Evolutionary conservation across 1,140 invertebrate genomes (phyloP).

Genomic region (Prorops nasuta): DNA sequence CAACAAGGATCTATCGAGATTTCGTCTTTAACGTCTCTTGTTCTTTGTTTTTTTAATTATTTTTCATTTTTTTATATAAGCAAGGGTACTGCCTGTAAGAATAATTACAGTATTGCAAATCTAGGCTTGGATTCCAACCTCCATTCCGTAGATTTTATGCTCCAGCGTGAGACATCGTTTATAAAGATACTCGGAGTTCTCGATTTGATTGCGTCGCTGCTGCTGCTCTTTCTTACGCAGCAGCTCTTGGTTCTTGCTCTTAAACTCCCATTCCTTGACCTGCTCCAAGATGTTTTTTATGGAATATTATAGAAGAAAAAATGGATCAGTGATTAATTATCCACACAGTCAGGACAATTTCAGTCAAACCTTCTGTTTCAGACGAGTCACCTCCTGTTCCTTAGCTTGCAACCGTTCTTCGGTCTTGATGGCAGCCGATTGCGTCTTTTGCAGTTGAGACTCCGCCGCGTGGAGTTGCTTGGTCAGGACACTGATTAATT

Average conservation of each 20-base stretch:
- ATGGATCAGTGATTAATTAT: no score
- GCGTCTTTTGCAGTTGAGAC: constrained; percentile 39
- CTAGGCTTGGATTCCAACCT: no score
- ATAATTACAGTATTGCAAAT: no score
- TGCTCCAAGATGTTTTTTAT: constrained; percentile 11
- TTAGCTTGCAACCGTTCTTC: constrained; percentile 35
- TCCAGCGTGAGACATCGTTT: constrained; percentile 38
- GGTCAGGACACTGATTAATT: constrained; percentile 31
- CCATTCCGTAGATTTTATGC: constrained; percentile 42
- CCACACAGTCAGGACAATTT: no score
- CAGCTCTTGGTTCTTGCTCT: constrained; percentile 30
- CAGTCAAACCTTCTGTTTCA: constrained; percentile 44
- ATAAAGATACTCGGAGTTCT: constrained; percentile 39
- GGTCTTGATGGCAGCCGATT: constrained; percentile 28
- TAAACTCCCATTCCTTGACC: constrained; percentile 36
- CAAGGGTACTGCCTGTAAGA: no score
- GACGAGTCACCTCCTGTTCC: constrained; percentile 37
- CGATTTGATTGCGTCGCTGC: constrained; percentile 24
- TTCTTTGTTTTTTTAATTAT: no score
- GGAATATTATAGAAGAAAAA: background rate
- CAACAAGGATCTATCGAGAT: constrained; percentile 7
- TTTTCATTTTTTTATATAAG: no score
- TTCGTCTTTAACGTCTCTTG: constrained; percentile 1
- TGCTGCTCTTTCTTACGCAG: constrained; percentile 29
- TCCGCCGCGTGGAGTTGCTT: constrained; percentile 37